Percentiles rank a stretch among this genome's conserved stretches.
Conservation (phyloP, 2,797 vertebrate genomes). For the Anolis apletophallus region DNA sequence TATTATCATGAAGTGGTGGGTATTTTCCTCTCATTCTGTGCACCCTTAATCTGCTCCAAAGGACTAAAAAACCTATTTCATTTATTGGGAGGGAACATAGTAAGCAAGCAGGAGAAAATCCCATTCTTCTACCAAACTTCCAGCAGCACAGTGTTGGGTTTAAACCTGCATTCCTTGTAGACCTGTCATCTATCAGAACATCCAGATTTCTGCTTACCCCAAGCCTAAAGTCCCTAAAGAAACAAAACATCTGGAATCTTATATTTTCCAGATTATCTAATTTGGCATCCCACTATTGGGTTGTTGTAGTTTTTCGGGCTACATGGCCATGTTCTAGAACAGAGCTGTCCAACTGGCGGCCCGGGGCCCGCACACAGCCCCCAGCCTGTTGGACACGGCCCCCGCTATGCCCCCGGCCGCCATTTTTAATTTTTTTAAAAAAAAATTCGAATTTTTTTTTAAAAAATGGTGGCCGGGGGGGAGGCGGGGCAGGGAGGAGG, state of each 20-base stretch:
- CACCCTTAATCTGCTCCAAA: not conserved
- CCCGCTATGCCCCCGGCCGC: no score
- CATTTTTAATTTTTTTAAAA: no score
- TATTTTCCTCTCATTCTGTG: not conserved
- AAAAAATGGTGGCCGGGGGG: no score
- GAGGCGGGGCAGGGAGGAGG: no score
- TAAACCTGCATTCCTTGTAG: not conserved
- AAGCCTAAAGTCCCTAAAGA: not conserved
- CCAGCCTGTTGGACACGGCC: no score
- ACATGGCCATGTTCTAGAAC: no score
- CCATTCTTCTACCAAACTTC: not conserved
- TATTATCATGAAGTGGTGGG: not conserved
- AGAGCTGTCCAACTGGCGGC: no score
- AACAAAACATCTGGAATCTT: not conserved
- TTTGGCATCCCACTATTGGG: not conserved
- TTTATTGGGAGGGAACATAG: not conserved
- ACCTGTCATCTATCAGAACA: not conserved
- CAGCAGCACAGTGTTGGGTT: not conserved
- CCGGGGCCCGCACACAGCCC: no score
- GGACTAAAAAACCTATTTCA: not conserved
- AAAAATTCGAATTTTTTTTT: no score
- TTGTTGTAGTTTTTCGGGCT: no score
- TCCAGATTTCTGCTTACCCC: not conserved
- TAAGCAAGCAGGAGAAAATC: not conserved
- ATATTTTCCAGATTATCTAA: not conserved